Percentiles rank a stretch among this genome's conserved stretches.
These are phyloP conservation scores for Parthenolecanium corni DNA, from an alignment of 2,888 invertebrate species.

Conservation along the genomic window DNA sequence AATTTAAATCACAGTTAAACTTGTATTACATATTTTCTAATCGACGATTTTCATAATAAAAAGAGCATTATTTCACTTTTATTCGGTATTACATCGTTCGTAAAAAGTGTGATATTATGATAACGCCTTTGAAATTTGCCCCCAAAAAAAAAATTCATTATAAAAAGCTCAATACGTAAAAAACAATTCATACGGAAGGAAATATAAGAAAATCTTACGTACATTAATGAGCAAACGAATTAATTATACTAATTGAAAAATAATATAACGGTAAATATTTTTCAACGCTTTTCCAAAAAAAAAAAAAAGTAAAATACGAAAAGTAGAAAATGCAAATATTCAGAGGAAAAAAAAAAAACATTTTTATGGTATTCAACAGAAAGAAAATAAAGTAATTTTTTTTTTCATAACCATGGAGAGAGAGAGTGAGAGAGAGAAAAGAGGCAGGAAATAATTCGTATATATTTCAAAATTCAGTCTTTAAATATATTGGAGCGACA, in stretches of 20 bases:
- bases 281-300: neutral
- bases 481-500: too few species aligned
- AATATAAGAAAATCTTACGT: neutral
- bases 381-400: neutral
- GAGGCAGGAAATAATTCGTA: neutral
- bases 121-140: neutral
- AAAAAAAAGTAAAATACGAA: too few species aligned
- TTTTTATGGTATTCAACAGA: neutral
- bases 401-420: neutral
- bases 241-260: too few species aligned
- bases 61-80: neutral
- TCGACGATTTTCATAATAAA: neutral
- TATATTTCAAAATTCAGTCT: neutral
- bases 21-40: conserved; percentile 17
- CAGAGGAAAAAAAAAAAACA: neutral
- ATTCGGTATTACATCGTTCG: too few species aligned
- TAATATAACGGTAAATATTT: neutral
- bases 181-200: neutral
- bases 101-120: neutral
- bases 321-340: neutral
- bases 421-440: too few species aligned
- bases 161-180: neutral
- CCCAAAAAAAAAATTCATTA: neutral
- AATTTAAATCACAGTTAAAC: conserved; percentile 24
- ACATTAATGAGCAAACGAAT: conserved; percentile 17